Conservation (phyloP, 2,797 vertebrate genomes). For the Sebastes miniatus region DNA sequence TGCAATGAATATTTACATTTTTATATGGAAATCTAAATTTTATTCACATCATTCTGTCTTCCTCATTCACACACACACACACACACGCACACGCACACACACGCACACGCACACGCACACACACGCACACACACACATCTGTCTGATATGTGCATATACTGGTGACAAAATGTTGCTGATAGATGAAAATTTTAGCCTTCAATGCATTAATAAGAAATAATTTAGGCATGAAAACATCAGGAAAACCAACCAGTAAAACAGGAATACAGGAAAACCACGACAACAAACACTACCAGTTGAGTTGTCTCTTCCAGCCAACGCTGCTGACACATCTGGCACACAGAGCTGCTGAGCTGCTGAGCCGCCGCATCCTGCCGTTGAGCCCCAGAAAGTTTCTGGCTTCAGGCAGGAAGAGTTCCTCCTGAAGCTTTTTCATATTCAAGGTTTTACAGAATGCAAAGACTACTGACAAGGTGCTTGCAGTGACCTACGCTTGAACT, state of each 20-base stretch:
- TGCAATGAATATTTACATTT: slow-evolving; percentile 6
- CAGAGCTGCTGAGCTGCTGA: slow-evolving; percentile 30
- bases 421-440: slow-evolving; percentile 4
- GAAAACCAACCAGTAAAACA: background rate
- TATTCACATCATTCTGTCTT: background rate
- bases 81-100: background rate
- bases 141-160: background rate
- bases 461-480: background rate
- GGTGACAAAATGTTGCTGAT: background rate
- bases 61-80: background rate
- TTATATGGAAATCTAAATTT: slow-evolving; percentile 3
- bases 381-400: slow-evolving; percentile 15
- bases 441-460: background rate
- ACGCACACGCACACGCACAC: no score
- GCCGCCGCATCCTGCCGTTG: slow-evolving; percentile 35
- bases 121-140: background rate
- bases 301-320: slow-evolving; percentile 1
- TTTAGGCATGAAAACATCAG: background rate
- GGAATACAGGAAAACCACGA: background rate
- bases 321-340: slow-evolving; percentile 44
- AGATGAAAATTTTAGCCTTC: background rate
- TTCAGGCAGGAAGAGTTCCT: slow-evolving; percentile 16
- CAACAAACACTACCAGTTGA: background rate
- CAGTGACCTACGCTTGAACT: background rate
- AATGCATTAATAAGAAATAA: background rate